These are phyloP conservation scores for Raja brachyura DNA, from an alignment of 2,113 vertebrate genomes.

Conservation along the genomic window DNA sequence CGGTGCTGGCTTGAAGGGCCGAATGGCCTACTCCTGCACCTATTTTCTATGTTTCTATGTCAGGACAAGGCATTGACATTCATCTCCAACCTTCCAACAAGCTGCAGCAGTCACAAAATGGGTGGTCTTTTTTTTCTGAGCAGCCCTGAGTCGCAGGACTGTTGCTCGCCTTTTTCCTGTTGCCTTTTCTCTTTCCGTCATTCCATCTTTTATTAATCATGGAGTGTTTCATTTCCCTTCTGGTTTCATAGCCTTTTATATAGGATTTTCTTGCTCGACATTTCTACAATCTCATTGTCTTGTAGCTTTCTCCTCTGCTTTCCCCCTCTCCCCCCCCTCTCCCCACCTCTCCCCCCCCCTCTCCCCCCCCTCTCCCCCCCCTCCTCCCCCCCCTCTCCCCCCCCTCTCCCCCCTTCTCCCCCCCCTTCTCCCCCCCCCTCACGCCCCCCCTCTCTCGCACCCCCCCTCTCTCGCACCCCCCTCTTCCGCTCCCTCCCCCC, in stretches of 20 bases:
- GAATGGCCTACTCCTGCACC: too few relatives aligned
- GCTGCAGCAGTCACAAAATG: neutral
- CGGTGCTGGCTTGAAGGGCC: too few relatives aligned
- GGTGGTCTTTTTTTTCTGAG: neutral
- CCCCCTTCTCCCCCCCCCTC: too few relatives aligned
- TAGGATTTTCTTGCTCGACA: neutral
- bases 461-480: too few relatives aligned
- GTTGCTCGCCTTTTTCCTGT: neutral
- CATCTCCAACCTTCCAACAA: neutral
- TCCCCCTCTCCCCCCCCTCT: neutral
- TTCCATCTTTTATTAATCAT: neutral
- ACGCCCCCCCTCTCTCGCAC: too few relatives aligned
- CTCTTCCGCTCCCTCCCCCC: too few relatives aligned
- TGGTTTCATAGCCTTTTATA: conserved; percentile 1
- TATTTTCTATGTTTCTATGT: too few relatives aligned
- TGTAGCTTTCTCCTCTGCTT: neutral
- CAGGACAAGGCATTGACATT: neutral
- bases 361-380: too few relatives aligned
- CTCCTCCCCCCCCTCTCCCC: too few relatives aligned
- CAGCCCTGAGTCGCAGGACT: neutral
- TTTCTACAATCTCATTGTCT: conserved; percentile 6
- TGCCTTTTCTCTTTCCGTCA: neutral
- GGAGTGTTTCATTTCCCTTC: conserved; percentile 21
- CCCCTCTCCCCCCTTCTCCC: too few relatives aligned
- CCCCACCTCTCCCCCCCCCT: too few relatives aligned